These are phyloP conservation scores for Equus przewalskii DNA, from an alignment of 2,113 vertebrate species.

Conservation along the genomic window DNA sequence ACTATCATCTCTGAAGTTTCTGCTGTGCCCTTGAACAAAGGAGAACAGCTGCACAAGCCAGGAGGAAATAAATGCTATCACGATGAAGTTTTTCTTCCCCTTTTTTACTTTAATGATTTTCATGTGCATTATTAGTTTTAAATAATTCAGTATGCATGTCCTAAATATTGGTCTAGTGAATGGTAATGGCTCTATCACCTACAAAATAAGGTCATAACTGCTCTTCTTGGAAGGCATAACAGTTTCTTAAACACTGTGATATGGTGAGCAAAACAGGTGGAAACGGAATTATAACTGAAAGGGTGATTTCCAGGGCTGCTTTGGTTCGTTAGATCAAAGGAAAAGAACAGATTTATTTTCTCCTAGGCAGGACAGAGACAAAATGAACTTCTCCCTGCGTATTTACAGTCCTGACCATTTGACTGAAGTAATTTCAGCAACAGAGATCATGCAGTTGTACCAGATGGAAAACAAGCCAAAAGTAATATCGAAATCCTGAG, in stretches of 20 bases:
- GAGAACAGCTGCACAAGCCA: background rate
- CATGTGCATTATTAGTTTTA: slow-evolving; percentile 60
- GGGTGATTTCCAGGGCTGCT: slow-evolving; percentile 43
- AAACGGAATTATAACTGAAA: slow-evolving; percentile 69
- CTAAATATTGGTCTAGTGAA: slow-evolving; percentile 66
- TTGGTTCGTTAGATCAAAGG: slow-evolving; percentile 67
- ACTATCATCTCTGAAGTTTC: slow-evolving; percentile 2
- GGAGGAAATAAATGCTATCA: slow-evolving; percentile 68
- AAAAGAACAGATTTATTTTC: slow-evolving; percentile 67
- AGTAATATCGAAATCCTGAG: slow-evolving; percentile 4
- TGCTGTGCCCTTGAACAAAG: slow-evolving; percentile 58
- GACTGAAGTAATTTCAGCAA: slow-evolving; percentile 73
- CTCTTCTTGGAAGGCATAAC: slow-evolving; percentile 59
- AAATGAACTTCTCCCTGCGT: slow-evolving; percentile 58
- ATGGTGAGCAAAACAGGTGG: slow-evolving; percentile 53
- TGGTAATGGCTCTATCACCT: slow-evolving; percentile 44
- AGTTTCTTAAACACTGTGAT: slow-evolving; percentile 51
- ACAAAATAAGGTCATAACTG: slow-evolving; percentile 57
- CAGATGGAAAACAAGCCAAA: slow-evolving; percentile 67
- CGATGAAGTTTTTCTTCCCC: slow-evolving; percentile 28
- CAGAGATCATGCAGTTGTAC: slow-evolving; percentile 26
- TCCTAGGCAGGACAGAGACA: slow-evolving; percentile 53
- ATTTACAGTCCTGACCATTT: slow-evolving; percentile 63
- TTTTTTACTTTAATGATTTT: slow-evolving; percentile 63
- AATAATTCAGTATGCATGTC: slow-evolving; percentile 62